phyloP scores from a whole-genome alignment of 2,888 invertebrate genomes.

The Corbicula japonica region DNA sequence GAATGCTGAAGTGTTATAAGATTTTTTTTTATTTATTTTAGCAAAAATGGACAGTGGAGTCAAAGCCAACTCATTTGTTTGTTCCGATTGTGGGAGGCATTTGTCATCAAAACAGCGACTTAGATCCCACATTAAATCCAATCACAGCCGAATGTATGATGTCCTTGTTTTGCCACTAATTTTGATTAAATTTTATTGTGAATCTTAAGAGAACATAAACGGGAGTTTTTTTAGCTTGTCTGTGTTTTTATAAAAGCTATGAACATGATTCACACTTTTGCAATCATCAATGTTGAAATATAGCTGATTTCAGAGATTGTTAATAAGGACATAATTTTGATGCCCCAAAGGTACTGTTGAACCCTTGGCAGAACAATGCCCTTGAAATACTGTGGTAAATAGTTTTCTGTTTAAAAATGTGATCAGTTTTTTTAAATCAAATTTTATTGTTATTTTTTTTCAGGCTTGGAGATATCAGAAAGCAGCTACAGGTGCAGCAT shows the following conservation, averaged over 20 bases:
- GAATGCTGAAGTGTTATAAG: no score
- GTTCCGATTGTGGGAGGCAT: conserved; percentile 2
- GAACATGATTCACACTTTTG: background rate
- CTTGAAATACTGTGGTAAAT: background rate
- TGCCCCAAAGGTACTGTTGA: conserved; percentile 4
- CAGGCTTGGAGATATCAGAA: conserved; percentile 2
- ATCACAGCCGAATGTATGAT: conserved; percentile 1
- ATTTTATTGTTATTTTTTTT: conserved; percentile 2
- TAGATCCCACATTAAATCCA: background rate
- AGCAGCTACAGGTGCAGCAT: conserved; percentile 4
- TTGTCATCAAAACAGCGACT: conserved; percentile 2
- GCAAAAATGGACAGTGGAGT: conserved; percentile 4
- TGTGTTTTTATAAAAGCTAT: background rate
- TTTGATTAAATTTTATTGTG: conserved; percentile 4
- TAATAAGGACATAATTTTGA: background rate
- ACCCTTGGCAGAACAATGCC: conserved; percentile 1
- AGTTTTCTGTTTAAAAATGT: no score
- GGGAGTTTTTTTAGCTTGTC: background rate
- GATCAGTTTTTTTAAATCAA: background rate
- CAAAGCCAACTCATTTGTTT: conserved; percentile 2
- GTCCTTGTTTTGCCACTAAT: conserved; percentile 2
- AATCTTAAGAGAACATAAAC: conserved; percentile 1
- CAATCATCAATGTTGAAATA: background rate
- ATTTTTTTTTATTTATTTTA: background rate
- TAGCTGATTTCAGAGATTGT: background rate